A percentile compares a stretch with the other conserved stretches of the same genome.
Conservation (phyloP, 2,888 invertebrate genomes). For the Caenorhabditis imperialis region DNA sequence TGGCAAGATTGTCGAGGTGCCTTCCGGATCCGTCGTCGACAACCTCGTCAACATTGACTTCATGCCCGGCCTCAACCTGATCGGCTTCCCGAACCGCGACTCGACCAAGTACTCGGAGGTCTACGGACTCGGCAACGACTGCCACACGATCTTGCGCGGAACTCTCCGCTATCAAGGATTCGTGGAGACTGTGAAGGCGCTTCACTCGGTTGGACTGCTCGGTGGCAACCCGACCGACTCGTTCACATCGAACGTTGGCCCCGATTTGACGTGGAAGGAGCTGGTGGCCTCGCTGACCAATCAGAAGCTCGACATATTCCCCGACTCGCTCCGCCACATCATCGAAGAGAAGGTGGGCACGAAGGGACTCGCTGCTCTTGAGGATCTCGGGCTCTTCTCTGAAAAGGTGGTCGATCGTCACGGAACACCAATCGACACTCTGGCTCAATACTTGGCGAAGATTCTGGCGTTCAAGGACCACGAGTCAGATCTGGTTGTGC, state of each 20-base stretch:
- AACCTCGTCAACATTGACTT: constrained; percentile 87
- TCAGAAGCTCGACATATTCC: constrained; percentile 89
- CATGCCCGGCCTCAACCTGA: constrained; percentile 92
- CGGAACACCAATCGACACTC: constrained; percentile 89
- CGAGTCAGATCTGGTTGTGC: constrained; percentile 93
- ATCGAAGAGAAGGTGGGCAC: constrained; percentile 87
- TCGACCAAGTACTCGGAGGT: constrained; percentile 89
- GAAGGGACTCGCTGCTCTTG: constrained; percentile 59
- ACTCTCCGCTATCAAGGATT: constrained; percentile 93
- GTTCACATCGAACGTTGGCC: constrained; percentile 91
- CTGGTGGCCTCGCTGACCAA: constrained; percentile 90
- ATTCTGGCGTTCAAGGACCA: constrained; percentile 80
- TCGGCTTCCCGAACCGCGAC: constrained; percentile 97
- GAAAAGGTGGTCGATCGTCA: constrained; percentile 87
- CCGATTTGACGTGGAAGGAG: constrained; percentile 94
- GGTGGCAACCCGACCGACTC: constrained; percentile 89
- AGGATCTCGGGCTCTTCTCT: constrained; percentile 86
- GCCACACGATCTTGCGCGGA: constrained; percentile 91
- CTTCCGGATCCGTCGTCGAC: constrained; percentile 90
- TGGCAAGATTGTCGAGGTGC: constrained; percentile 87
- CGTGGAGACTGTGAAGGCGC: constrained; percentile 88
- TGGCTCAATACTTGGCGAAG: constrained; percentile 85
- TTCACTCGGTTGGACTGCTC: constrained; percentile 90
- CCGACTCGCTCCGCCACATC: constrained; percentile 90
- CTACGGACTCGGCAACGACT: constrained; percentile 86